Evolutionary conservation across 2,113 vertebrate species (phyloP), one percentile per base, ranked within the genome.

Genomic region (Hucho hucho): DNA sequence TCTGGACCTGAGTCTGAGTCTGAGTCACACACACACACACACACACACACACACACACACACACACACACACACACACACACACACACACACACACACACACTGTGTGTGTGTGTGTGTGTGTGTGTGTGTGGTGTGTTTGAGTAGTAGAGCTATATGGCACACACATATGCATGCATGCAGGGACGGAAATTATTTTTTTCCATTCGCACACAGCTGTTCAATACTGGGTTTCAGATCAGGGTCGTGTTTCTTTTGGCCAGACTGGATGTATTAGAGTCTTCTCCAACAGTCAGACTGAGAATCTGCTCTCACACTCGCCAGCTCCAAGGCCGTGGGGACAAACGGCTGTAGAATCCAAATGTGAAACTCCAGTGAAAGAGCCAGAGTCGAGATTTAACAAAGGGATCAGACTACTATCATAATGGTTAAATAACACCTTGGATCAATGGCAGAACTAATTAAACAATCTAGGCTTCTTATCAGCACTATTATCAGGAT

Each of bases 1-100:
- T 75, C 75, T 76, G 83, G 69, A 73, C 26, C 28, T 59, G 7
- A 29, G 49, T 25, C 77, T 80, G 80, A n/a, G n/a, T n/a, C n/a
- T n/a, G n/a, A n/a, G n/a, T n/a, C n/a, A n/a, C n/a, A n/a, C n/a
- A n/a, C n/a, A n/a, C n/a, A n/a, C n/a, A n/a, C n/a, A n/a, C n/a
- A n/a, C n/a, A n/a, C n/a, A n/a, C n/a, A n/a, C n/a, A n/a, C n/a
- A n/a, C n/a, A n/a, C n/a, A n/a, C n/a, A n/a, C n/a, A n/a, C n/a
- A n/a, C n/a, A n/a, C n/a, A n/a, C n/a, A n/a, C n/a, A n/a, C n/a
- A n/a, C n/a, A n/a, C n/a, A n/a, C n/a, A n/a, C n/a, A n/a, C n/a
- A n/a, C n/a, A n/a, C n/a, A n/a, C n/a, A n/a, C n/a, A n/a, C n/a
- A n/a, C n/a, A n/a, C n/a, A n/a, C n/a, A n/a, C n/a, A n/a, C n/a